Conservation (phyloP, 2,113 vertebrate genomes). For the Sphaerodactylus townsendi region DNA sequence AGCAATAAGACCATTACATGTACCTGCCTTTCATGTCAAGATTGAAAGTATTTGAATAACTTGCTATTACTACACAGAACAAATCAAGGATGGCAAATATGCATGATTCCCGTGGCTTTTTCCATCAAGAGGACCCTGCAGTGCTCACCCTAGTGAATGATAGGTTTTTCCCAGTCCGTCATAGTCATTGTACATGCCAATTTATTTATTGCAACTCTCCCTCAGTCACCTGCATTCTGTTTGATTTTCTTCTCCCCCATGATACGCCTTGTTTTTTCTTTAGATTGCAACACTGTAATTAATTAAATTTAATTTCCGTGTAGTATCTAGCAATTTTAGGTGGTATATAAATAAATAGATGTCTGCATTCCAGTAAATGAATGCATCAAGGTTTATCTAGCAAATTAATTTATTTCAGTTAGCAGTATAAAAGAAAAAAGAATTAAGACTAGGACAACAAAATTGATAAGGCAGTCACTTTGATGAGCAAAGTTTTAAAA, state of each 20-base stretch:
- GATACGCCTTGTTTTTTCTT: too few relatives aligned
- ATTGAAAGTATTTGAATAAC: not conserved
- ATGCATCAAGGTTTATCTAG: not conserved
- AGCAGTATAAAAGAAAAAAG: slow-evolving; percentile 1
- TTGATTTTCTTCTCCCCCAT: too few relatives aligned
- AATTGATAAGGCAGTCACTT: too few relatives aligned
- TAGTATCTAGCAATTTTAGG: too few relatives aligned
- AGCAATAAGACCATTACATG: not conserved
- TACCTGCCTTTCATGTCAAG: not conserved
- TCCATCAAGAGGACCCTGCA: not conserved
- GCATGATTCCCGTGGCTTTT: not conserved
- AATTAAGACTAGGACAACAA: not conserved
- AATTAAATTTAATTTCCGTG: too few relatives aligned
- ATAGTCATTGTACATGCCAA: not conserved
- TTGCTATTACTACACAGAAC: not conserved
- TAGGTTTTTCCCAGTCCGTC: not conserved
- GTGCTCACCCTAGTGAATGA: too few relatives aligned
- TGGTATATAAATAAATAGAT: too few relatives aligned
- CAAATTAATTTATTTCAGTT: not conserved
- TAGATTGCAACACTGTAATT: too few relatives aligned
- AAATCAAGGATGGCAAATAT: not conserved
- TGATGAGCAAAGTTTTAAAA: not conserved
- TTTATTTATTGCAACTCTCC: too few relatives aligned
- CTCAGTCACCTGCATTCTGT: too few relatives aligned
- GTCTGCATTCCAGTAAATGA: not conserved